Evolutionary conservation across 2,113 vertebrate genomes (phyloP), one percentile per base, ranked within the genome.

Genomic region (Panurus biarmicus): DNA sequence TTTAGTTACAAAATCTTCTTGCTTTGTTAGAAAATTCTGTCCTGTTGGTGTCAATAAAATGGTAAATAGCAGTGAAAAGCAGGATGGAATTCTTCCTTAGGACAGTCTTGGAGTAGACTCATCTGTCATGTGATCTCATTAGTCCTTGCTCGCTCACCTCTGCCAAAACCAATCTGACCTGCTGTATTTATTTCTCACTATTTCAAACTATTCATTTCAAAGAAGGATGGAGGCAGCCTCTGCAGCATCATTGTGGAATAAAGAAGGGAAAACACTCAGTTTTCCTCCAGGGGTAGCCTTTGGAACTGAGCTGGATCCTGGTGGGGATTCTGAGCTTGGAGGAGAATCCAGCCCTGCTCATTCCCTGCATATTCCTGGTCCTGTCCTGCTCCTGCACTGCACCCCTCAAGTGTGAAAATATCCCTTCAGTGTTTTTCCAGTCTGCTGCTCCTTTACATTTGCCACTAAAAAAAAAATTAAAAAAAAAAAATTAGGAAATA

Each of bases 261-360:
- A 6, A 9, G 16, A 6, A 51, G 38, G 25, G 38, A 11, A 8
- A 38, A 24, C 48, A 5, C 4, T 1, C 1, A 10, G 57, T 21
- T 65, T 66, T 50, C 40, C 33, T 70, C 9, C 21, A 29, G 40
- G 5, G n/a, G 20, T 4, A 3, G 40, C 54, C 7, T 81, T 50
- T 67, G 42, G 40, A 42, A 42, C 40, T 42, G 40, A 42, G 40
- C 40, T 42, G 40, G 40, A 3, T 53, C 42, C 0, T 26, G 40
- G 23, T 0, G 1, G 3, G 17, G 56, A 18, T 20, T 38, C 11
- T 51, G 11, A 40, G 73, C 25, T 12, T 2, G 0, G 60, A 53
- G 62, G 33, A 44, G 50, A 28, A 21, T 1, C 58, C 35, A n/a
- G 44, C 60, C 48, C 16, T 7, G 40, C 28, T 25, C 5, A 1